Conservation (phyloP, 2,113 vertebrate genomes). For the Hepsetus odoe region DNA sequence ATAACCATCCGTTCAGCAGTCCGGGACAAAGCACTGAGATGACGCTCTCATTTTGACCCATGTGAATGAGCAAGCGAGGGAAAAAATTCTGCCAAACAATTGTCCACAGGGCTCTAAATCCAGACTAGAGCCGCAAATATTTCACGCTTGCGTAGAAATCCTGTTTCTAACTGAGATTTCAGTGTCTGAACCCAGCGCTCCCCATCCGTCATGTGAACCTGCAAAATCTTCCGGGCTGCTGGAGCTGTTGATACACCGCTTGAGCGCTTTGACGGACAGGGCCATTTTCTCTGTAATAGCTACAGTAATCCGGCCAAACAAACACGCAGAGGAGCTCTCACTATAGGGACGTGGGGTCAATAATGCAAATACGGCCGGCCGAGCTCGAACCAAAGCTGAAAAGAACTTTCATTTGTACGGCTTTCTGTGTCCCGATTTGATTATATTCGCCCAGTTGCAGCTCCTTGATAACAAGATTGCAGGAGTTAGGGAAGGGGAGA, state of each 20-base stretch:
- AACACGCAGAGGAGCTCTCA: conserved; percentile 9
- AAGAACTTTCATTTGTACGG: conserved; percentile 29
- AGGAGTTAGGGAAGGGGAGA: background rate
- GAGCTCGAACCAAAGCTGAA: conserved; percentile 28
- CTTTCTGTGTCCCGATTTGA: conserved; percentile 45
- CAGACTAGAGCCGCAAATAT: conserved; percentile 21
- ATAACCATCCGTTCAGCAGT: conserved; percentile 18
- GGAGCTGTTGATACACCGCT: conserved; percentile 28
- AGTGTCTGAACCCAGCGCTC: conserved; percentile 15
- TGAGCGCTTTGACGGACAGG: conserved; percentile 47
- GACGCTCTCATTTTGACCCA: conserved; percentile 1
- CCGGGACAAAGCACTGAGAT: conserved; percentile 18
- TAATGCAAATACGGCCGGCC: conserved; percentile 53
- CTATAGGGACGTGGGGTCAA: conserved; percentile 52
- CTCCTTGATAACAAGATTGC: conserved; percentile 28
- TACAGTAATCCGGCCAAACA: conserved; percentile 53
- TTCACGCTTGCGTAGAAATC: conserved; percentile 44
- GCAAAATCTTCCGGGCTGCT: conserved; percentile 22
- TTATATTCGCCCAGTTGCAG: conserved; percentile 45
- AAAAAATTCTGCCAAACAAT: conserved; percentile 12
- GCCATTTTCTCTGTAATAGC: conserved; percentile 50
- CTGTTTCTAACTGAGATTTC: conserved; percentile 46
- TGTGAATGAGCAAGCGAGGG: background rate
- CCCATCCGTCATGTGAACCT: conserved; percentile 49
- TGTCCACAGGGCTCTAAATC: background rate